These are phyloP conservation scores for Piezodorus guildinii DNA, from an alignment of 1,140 invertebrate genomes.

Conservation along the genomic window DNA sequence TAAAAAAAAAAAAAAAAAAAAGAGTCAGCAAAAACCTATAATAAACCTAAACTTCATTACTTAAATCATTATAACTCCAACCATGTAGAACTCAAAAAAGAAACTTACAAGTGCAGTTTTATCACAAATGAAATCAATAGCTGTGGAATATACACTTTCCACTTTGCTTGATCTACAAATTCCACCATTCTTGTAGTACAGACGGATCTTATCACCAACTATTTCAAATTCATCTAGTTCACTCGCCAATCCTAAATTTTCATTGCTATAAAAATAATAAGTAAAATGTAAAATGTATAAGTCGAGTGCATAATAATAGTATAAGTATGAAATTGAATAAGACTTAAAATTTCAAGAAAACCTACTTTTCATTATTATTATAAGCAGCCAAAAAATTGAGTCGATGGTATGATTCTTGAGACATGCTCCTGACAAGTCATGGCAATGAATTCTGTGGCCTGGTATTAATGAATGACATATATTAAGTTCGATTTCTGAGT, in stretches of 20 bases:
- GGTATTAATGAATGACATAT: neutral
- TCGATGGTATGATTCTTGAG: neutral
- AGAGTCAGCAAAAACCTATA: too few species aligned
- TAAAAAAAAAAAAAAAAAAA: too few species aligned
- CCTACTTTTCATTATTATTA: neutral
- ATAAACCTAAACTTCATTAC: too few species aligned
- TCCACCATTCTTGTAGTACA: neutral
- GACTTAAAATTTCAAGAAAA: too few species aligned
- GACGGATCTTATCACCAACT: too few species aligned
- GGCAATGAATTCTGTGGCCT: neutral
- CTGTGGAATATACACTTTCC: neutral
- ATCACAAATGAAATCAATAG: neutral
- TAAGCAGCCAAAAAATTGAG: neutral
- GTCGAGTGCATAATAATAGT: too few species aligned
- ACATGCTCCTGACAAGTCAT: neutral
- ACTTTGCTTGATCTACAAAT: neutral
- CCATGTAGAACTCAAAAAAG: too few species aligned
- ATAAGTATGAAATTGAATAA: too few species aligned
- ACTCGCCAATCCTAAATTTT: neutral
- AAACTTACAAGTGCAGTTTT: neutral
- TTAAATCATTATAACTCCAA: too few species aligned
- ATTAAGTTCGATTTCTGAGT: neutral
- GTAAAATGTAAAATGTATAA: too few species aligned
- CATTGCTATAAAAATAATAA: too few species aligned
- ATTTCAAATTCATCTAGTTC: too few species aligned